Evolutionary conservation across 2,888 invertebrate species (phyloP).

Genomic region (Eueremaeus valkanovi): DNA sequence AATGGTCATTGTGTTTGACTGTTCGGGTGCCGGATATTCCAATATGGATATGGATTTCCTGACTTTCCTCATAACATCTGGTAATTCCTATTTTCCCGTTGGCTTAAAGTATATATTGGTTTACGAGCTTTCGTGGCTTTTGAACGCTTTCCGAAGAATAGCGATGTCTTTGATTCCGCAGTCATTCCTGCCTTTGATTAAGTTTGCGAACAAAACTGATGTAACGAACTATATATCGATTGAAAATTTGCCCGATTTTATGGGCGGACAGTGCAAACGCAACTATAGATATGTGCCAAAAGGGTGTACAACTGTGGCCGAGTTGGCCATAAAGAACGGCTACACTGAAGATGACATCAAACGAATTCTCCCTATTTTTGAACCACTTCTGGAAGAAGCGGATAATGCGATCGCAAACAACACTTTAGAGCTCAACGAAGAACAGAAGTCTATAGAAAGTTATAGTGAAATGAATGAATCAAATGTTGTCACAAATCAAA

Average conservation of each 20-base stretch:
- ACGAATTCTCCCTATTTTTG: conserved; percentile 29
- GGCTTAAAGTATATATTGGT: conserved; percentile 41
- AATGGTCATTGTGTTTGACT: conserved; percentile 40
- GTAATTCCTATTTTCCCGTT: conserved; percentile 36
- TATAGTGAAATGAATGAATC: conserved; percentile 12
- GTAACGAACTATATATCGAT: conserved; percentile 37
- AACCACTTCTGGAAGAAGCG: conserved; percentile 40
- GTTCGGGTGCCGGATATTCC: conserved; percentile 37
- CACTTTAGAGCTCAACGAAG: not conserved
- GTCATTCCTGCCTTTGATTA: conserved; percentile 28
- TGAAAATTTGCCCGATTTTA: conserved; percentile 41
- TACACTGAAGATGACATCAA: conserved; percentile 25
- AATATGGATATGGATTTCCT: conserved; percentile 41
- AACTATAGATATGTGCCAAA: conserved; percentile 39
- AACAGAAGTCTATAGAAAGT: not conserved
- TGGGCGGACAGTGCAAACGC: conserved; percentile 41
- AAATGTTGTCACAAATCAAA: not conserved
- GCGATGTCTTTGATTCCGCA: conserved; percentile 37
- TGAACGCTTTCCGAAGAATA: conserved; percentile 39
- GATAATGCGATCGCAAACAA: conserved; percentile 3
- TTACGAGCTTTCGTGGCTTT: conserved; percentile 42
- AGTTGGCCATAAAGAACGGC: conserved; percentile 35
- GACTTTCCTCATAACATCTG: conserved; percentile 36
- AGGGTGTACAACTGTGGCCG: conserved; percentile 22
- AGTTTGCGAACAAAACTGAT: conserved; percentile 37